A percentile compares a stretch with the other conserved stretches of the same genome.
Evolutionary conservation across 2,113 vertebrate genomes (phyloP).

Genomic region (Onychorhynchus coronatus): DNA sequence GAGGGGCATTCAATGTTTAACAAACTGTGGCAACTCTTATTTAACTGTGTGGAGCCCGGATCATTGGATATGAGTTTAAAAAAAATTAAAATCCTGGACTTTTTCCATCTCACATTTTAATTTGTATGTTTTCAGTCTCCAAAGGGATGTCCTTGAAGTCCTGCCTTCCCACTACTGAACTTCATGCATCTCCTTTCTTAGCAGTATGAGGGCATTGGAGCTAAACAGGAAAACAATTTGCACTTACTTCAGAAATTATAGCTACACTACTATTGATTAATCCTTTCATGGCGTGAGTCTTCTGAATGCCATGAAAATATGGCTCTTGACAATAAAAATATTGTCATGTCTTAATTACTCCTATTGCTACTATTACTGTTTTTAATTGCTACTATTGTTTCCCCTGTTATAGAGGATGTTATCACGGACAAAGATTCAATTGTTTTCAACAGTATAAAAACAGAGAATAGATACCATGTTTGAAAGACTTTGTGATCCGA

Average conservation of each 20-base stretch:
- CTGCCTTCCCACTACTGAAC: background rate
- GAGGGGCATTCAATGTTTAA: constrained; percentile 45
- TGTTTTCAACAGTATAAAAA: background rate
- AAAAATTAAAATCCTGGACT: background rate
- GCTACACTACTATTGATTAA: background rate
- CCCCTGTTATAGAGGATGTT: background rate
- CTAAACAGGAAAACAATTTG: background rate
- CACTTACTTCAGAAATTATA: background rate
- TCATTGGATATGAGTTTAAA: background rate
- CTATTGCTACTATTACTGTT: no score
- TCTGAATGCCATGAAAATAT: background rate
- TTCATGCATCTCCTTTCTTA: background rate
- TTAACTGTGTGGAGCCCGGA: background rate
- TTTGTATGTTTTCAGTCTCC: background rate
- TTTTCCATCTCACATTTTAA: background rate
- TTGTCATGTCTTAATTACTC: background rate
- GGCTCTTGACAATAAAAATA: background rate
- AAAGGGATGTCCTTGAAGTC: background rate
- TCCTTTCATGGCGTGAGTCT: background rate
- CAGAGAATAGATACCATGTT: background rate
- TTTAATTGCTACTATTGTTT: background rate
- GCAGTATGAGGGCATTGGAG: background rate
- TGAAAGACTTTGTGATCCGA: background rate
- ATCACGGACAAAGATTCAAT: background rate
- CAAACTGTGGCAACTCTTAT: background rate